These are phyloP conservation scores for Cephus spinipes DNA, from an alignment of 2,888 invertebrate species.

Conservation along the genomic window DNA sequence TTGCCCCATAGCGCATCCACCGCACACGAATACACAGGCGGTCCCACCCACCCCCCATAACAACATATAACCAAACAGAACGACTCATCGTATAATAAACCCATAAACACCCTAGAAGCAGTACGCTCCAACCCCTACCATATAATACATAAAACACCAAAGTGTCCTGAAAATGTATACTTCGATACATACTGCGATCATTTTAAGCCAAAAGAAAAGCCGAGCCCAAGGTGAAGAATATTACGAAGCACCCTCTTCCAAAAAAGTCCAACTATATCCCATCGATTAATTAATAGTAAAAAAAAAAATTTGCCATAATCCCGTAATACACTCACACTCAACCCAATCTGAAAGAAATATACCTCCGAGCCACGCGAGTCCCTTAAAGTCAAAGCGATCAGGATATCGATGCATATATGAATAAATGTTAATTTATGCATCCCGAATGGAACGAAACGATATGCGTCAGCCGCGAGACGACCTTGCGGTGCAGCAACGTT, in stretches of 20 bases:
- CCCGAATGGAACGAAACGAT: slow-evolving; percentile 17
- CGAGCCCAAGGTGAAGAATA: neutral
- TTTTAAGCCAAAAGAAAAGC: neutral
- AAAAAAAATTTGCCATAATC: neutral
- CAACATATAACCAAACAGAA: slow-evolving; percentile 38
- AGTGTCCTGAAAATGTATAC: slow-evolving; percentile 29
- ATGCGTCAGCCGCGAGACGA: slow-evolving; percentile 37
- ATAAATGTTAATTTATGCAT: slow-evolving; percentile 19
- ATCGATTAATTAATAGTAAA: neutral
- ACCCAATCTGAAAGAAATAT: neutral
- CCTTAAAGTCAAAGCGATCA: neutral
- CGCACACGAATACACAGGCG: neutral
- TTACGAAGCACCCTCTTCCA: neutral
- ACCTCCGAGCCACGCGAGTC: neutral
- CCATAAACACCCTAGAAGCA: slow-evolving; percentile 63
- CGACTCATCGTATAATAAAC: slow-evolving; percentile 63
- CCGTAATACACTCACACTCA: neutral
- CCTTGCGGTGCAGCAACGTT: slow-evolving; percentile 42
- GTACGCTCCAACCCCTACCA: slow-evolving; percentile 26
- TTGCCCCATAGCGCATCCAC: neutral
- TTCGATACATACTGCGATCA: slow-evolving; percentile 21
- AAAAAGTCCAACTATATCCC: neutral
- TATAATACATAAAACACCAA: slow-evolving; percentile 48
- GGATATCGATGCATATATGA: neutral
- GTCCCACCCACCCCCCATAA: neutral